These are phyloP conservation scores for Cataglyphis albicans DNA, from an alignment of 2,888 invertebrate genomes.

Conservation along the genomic window DNA sequence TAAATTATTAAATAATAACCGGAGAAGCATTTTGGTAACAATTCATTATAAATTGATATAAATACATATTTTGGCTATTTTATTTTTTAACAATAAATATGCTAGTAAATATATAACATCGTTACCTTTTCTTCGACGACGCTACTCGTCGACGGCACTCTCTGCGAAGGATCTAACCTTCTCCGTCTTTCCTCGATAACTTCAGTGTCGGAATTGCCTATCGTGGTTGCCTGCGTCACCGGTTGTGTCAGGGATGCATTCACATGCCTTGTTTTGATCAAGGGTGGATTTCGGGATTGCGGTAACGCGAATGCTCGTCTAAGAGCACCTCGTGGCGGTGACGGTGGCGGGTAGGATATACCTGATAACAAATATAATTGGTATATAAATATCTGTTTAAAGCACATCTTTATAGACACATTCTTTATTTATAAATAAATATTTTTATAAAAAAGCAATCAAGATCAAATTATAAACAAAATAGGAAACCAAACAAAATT, in stretches of 20 bases:
- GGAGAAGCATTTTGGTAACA: not conserved
- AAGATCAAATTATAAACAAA: not conserved
- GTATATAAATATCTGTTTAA: constrained; percentile 8
- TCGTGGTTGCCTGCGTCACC: constrained; percentile 75
- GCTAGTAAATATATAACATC: not conserved
- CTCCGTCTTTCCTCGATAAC: constrained; percentile 83
- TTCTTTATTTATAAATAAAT: not conserved
- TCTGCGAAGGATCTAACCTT: constrained; percentile 81
- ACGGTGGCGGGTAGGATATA: constrained; percentile 94
- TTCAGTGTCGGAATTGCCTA: constrained; percentile 81
- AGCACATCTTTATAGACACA: not conserved
- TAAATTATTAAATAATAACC: not conserved
- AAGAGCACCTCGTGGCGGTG: constrained; percentile 87
- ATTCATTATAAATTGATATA: not conserved
- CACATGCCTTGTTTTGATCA: constrained; percentile 93
- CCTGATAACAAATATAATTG: constrained; percentile 84
- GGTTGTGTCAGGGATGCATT: constrained; percentile 86
- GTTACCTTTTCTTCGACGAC: constrained; percentile 83
- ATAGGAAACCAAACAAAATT: not conserved
- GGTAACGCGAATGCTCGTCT: constrained; percentile 89
- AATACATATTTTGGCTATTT: not conserved
- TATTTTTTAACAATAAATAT: constrained; percentile 10
- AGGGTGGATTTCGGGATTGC: constrained; percentile 91
- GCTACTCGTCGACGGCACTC: constrained; percentile 82
- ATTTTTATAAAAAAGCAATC: not conserved